phyloP scores from a whole-genome alignment of 2,113 vertebrate genomes.

The Caloenas nicobarica region DNA sequence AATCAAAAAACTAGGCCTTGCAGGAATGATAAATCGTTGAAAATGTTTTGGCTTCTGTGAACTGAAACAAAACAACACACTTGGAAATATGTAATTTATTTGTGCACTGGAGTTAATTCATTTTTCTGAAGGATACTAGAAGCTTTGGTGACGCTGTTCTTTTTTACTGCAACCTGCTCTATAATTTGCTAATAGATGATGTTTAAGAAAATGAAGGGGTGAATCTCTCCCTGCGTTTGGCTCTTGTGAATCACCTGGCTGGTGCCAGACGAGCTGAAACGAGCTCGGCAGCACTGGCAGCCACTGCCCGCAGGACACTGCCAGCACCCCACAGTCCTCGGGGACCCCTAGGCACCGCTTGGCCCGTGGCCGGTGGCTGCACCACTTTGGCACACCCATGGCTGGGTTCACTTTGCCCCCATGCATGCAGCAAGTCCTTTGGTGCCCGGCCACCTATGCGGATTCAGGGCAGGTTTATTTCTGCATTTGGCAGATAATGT shows the following conservation, averaged over 20 bases:
- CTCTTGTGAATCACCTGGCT: background rate
- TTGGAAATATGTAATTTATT: background rate
- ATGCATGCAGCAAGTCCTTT: background rate
- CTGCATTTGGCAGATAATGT: background rate
- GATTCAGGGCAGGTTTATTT: background rate
- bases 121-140: background rate
- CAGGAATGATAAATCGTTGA: background rate
- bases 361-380: fast-evolving
- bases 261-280: background rate
- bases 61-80: background rate
- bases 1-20: background rate
- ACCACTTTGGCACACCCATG: background rate
- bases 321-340: fast-evolving
- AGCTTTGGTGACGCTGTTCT: background rate
- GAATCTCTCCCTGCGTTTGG: fast-evolving
- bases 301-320: background rate
- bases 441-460: fast-evolving
- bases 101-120: background rate
- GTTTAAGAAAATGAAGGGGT: background rate
- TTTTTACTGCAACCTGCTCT: fast-evolving
- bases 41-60: background rate
- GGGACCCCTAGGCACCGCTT: fast-evolving
- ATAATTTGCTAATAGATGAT: background rate
- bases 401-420: background rate
- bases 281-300: background rate